Evolutionary conservation across 2,888 invertebrate species (phyloP).

Genomic region (Hypolimnas misippus): DNA sequence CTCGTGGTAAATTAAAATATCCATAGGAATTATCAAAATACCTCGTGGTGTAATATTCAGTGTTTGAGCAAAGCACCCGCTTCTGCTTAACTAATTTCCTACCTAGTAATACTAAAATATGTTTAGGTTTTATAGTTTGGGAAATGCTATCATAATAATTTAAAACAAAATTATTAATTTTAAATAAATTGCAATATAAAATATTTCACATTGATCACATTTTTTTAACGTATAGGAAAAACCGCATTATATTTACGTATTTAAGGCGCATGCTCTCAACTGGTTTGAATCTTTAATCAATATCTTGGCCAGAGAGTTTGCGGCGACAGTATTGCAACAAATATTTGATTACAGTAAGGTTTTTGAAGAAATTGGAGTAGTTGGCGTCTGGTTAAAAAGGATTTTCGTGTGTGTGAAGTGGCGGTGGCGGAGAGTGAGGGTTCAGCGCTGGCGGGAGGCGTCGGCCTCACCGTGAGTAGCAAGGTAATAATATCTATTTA

Average conservation of each 20-base stretch:
- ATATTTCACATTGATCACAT: too few relatives aligned
- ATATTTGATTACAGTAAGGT: constrained; percentile 5
- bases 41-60: too few relatives aligned
- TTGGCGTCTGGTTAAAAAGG: constrained; percentile 19
- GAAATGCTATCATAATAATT: background rate
- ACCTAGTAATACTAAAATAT: too few relatives aligned
- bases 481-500: constrained; percentile 66
- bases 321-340: constrained; percentile 9
- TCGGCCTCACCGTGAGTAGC: constrained; percentile 81
- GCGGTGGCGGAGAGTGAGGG: constrained; percentile 78
- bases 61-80: too few relatives aligned
- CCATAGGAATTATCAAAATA: too few relatives aligned
- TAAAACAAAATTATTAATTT: too few relatives aligned
- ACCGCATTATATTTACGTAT: constrained; percentile 18
- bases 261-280: constrained; percentile 35
- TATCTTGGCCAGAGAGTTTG: constrained; percentile 21
- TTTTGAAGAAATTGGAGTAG: constrained; percentile 6
- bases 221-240: constrained; percentile 3
- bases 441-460: constrained; percentile 73
- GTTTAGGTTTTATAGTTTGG: background rate
- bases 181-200: too few relatives aligned
- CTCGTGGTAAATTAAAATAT: too few relatives aligned
- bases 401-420: constrained; percentile 44
- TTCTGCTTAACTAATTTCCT: too few relatives aligned
- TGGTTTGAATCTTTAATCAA: constrained; percentile 26